These are phyloP conservation scores for Steromphala cineraria DNA, from an alignment of 2,888 invertebrate genomes.

Conservation along the genomic window DNA sequence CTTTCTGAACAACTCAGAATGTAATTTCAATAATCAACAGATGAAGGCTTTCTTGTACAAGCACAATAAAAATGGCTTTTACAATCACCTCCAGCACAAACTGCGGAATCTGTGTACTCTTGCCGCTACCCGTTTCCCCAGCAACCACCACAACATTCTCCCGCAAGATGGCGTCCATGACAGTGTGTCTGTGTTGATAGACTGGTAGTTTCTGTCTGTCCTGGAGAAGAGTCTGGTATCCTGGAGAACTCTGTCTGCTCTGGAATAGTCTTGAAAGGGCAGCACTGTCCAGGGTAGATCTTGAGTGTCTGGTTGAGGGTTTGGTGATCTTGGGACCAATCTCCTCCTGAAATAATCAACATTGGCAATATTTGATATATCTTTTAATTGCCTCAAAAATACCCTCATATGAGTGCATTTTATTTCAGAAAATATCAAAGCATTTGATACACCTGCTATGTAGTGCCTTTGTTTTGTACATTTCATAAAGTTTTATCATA, in stretches of 20 bases:
- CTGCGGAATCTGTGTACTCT: constrained; percentile 74
- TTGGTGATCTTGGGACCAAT: not conserved
- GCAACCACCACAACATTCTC: constrained; percentile 68
- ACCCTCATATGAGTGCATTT: too few relatives aligned
- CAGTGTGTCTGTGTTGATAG: constrained; percentile 53
- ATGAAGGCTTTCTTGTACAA: too few relatives aligned
- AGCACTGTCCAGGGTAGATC: not conserved
- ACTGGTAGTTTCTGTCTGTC: constrained; percentile 66
- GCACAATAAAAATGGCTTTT: not conserved
- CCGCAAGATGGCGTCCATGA: constrained; percentile 51
- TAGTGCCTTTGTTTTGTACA: too few relatives aligned
- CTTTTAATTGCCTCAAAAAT: too few relatives aligned
- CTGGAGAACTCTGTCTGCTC: constrained; percentile 25
- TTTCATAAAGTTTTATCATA: too few relatives aligned
- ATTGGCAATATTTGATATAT: too few relatives aligned
- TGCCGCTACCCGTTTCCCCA: constrained; percentile 74
- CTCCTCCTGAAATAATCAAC: not conserved
- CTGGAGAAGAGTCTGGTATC: constrained; percentile 49
- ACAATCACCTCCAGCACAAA: constrained; percentile 68
- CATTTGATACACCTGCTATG: too few relatives aligned
- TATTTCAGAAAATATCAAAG: too few relatives aligned
- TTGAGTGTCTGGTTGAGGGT: not conserved
- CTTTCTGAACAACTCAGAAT: too few relatives aligned
- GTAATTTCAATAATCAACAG: too few relatives aligned
- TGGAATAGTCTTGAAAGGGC: constrained; percentile 21